Conservation (phyloP, 2,113 vertebrate species). For the Spea multiplicata region DNA sequence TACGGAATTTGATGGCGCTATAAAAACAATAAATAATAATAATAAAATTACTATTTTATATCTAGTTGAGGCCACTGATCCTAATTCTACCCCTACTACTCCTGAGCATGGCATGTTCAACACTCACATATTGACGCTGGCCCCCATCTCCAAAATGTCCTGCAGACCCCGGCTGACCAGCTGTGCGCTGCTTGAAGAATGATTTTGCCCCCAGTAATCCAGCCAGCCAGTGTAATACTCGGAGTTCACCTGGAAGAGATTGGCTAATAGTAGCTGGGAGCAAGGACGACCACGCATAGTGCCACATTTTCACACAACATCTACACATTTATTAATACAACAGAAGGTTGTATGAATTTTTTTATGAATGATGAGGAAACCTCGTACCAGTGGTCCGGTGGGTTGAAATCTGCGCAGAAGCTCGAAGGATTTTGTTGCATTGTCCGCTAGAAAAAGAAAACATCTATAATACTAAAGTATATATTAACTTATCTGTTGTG, state of each 20-base stretch:
- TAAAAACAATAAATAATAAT: too few species aligned
- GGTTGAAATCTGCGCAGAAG: conserved; percentile 80
- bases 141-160: conserved; percentile 82
- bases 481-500: too few species aligned
- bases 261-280: conserved; percentile 3
- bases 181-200: conserved; percentile 63
- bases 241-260: conserved; percentile 82
- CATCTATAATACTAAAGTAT: not conserved
- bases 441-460: conserved; percentile 66
- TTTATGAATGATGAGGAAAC: too few species aligned
- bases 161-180: conserved; percentile 71
- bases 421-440: conserved; percentile 75
- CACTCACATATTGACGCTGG: conserved; percentile 93
- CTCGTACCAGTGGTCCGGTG: conserved; percentile 80
- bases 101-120: too few species aligned
- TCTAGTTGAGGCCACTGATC: too few species aligned
- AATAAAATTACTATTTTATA: too few species aligned
- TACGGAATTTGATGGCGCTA: too few species aligned
- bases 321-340: too few species aligned
- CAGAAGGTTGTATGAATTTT: not conserved
- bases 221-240: conserved; percentile 97
- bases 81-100: not conserved
- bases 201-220: conserved; percentile 91
- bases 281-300: not conserved
- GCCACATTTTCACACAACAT: not conserved